Evolutionary conservation across 1,140 invertebrate genomes (phyloP), one percentile per base, ranked within the genome.

Genomic region (Atta texana): DNA sequence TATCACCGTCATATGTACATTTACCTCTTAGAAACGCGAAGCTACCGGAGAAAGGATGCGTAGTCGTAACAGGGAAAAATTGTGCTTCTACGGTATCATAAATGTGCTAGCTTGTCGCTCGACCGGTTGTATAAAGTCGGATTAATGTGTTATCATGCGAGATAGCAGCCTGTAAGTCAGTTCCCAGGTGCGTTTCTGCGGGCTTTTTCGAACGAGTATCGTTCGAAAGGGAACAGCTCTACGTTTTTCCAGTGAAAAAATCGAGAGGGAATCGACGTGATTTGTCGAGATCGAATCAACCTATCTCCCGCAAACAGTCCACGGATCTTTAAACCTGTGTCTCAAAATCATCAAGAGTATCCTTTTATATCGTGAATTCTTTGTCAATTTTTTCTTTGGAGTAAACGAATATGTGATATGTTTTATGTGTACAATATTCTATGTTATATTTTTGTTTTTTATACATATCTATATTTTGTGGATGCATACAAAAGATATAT

Each of bases 101-200:
- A 90, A 89, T 76, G 78, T 86, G 80, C 86, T 85, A 87, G 86
- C 82, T 86, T 80, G 72, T 85, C 78, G 86, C 78, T 89, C 85
- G 88, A 87, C 69, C 64, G 88, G 59, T 82, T 80, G 61, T 87
- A 86, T 78, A 82, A 77, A 76, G 59, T 21, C 44, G 78, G 57
- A 91, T 87, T 90, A 90, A 89, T 86, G 72, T 53, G 76, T 57
- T 78, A 85, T 78, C 59, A 39, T 53, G 49, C 16, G 51, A 66
- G 74, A 53, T 85, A 85, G 59, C 82, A 64, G 72, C 28, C 6
- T 55, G 44, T 85, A 77, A 75, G 82, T 85, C 82, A 66, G 59
- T 80, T 55, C 74, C 49, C 61, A 78, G 61, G 61, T 85, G 72
- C 74, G 74, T 78, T 78, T 57, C 49, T 21, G 24, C 44, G 31